Evolutionary conservation across 2,113 vertebrate species (phyloP).

Genomic region (Corythaixoides concolor): DNA sequence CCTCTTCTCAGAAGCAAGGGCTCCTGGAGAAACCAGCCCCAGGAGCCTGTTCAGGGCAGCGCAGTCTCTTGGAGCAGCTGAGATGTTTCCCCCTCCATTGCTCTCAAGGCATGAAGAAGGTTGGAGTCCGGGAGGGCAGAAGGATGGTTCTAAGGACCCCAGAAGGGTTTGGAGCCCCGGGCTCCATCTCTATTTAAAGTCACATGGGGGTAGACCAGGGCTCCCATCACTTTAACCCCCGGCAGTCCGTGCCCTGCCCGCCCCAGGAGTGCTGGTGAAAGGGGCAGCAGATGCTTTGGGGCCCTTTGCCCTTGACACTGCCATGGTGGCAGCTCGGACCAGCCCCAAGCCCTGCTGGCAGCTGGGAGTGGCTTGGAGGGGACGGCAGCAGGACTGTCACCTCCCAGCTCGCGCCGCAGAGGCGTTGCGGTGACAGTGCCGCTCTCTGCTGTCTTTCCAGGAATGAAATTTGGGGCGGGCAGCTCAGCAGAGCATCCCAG

Average conservation of each 20-base stretch:
- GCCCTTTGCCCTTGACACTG: background rate
- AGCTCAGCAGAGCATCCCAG: background rate
- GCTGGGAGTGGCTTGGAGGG: background rate
- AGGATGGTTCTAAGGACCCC: background rate
- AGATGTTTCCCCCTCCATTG: background rate
- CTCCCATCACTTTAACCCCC: fast-evolving
- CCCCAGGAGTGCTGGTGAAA: fast-evolving
- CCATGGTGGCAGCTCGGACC: background rate
- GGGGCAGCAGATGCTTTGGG: background rate
- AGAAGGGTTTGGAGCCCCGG: background rate
- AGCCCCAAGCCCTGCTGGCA: fast-evolving
- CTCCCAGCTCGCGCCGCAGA: fast-evolving
- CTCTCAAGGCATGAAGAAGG: background rate
- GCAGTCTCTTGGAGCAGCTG: background rate
- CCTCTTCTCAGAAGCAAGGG: background rate
- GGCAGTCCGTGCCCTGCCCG: background rate
- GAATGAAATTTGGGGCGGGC: background rate
- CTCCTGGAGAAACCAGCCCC: background rate
- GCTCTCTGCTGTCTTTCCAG: background rate
- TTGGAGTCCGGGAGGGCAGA: background rate
- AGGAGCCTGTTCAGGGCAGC: fast-evolving
- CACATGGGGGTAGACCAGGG: fast-evolving
- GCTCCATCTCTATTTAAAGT: background rate
- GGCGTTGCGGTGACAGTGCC: fast-evolving
- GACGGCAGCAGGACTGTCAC: fast-evolving